phyloP scores from a whole-genome alignment of 2,113 vertebrate genomes.

The Ophiodon elongatus region DNA sequence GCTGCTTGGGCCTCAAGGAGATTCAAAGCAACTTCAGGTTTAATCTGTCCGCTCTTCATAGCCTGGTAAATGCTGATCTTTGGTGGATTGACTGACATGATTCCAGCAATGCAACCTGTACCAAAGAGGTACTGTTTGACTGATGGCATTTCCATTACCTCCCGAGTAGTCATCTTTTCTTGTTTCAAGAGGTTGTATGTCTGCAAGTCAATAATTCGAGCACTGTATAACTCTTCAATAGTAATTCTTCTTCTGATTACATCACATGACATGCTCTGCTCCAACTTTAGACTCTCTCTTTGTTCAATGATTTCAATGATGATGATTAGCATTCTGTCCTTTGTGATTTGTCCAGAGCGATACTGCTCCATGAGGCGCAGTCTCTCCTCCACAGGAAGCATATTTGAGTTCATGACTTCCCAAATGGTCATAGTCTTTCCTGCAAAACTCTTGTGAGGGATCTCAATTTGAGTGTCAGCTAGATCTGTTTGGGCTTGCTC shows the following conservation, averaged over 20 bases:
- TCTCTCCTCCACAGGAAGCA: constrained; percentile 91
- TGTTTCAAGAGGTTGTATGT: constrained; percentile 91
- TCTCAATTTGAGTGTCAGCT: constrained; percentile 90
- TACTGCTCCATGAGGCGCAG: constrained; percentile 91
- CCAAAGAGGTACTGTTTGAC: constrained; percentile 92
- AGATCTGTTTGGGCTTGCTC: constrained; percentile 91
- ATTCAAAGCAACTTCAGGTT: constrained; percentile 87
- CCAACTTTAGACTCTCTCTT: constrained; percentile 88
- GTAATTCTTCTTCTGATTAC: constrained; percentile 90
- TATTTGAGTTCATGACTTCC: constrained; percentile 94
- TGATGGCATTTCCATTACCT: constrained; percentile 89
- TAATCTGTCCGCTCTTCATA: constrained; percentile 91
- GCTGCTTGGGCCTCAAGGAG: constrained; percentile 98
- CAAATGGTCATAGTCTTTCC: constrained; percentile 91
- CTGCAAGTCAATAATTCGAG: constrained; percentile 87
- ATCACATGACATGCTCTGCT: constrained; percentile 88
- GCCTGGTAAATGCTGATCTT: constrained; percentile 93
- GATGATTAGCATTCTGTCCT: constrained; percentile 95
- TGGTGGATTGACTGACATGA: constrained; percentile 88
- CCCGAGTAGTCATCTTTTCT: constrained; percentile 89
- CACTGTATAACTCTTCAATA: constrained; percentile 85
- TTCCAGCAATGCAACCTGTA: constrained; percentile 91
- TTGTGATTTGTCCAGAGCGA: constrained; percentile 90
- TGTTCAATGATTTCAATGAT: constrained; percentile 97
- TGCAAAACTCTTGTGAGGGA: constrained; percentile 86